Evolutionary conservation across 2,113 vertebrate species (phyloP), one percentile per base, ranked within the genome.

Genomic region (Brachyistius frenatus): DNA sequence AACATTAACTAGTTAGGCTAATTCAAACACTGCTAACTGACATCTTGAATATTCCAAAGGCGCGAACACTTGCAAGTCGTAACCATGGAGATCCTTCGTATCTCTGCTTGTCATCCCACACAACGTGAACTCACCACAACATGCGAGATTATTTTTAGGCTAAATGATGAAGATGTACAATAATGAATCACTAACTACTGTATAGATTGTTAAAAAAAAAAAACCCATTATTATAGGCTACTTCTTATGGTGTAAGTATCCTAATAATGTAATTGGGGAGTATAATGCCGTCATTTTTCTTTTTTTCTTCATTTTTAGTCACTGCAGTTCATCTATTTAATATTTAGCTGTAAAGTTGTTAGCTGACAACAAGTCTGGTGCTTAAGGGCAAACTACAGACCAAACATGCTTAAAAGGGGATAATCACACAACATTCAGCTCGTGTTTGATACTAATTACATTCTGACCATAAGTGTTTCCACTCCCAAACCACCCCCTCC

Each of bases 401-500:
- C n/a, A 50, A 35, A 35, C 2, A 64, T 41, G 32, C 58, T 74
- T 64, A 57, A 66, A 82, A 66, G 10, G 33, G 70, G 36, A 68
- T 7, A 41, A 67, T 73, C 44, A 61, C 54, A 65, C 46, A 31
- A 33, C 37, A 84, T 76, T 67, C 7, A 33, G 65, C 52, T 60
- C 31, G 70, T 47, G 35, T 57, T 81, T 81, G 46, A 83, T 67
- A 66, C 39, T 55, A 68, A 81, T 82, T 84, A 78, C 54, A 69
- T 46, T 15, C 14, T 52, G 62, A 52, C 14, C 50, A 46, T 44
- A 73, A 70, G 41, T 76, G 64, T 47, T 9, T 13, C 11, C n/a
- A 14, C 49, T 3, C 5, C 15, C 44, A 55, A 69, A 73, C 41
- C 52, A 63, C 36, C 7, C 30, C 39, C 61, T 63, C 56, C 53